These are phyloP conservation scores for Volucella inflata DNA, from an alignment of 2,888 invertebrate genomes.

Conservation along the genomic window DNA sequence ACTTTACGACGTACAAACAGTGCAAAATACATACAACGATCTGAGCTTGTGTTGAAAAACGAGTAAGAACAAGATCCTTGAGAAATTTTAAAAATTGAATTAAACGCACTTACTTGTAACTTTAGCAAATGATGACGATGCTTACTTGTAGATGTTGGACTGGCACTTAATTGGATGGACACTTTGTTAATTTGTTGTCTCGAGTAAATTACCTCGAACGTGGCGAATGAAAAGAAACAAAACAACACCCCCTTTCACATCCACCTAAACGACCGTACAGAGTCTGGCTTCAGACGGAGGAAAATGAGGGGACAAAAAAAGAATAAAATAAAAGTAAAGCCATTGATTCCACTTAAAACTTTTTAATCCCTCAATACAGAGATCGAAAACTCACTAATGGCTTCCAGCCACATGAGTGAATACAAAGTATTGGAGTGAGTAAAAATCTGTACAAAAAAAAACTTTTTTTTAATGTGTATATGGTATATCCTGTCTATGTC, in stretches of 20 bases:
- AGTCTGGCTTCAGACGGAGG: too few relatives aligned
- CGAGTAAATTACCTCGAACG: constrained; percentile 18
- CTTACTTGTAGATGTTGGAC: constrained; percentile 2
- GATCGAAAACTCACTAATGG: constrained; percentile 59
- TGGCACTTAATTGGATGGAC: constrained; percentile 55
- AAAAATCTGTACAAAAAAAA: constrained; percentile 14
- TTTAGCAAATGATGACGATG: constrained; percentile 43
- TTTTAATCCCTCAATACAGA: constrained; percentile 62
- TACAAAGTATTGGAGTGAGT: constrained; percentile 10
- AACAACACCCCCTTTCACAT: background rate
- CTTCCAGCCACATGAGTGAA: constrained; percentile 27
- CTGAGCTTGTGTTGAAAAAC: background rate
- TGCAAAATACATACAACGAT: constrained; percentile 12
- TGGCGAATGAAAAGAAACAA: background rate
- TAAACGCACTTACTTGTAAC: constrained; percentile 21
- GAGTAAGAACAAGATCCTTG: constrained; percentile 21
- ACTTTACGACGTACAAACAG: constrained; percentile 41
- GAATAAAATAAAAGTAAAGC: constrained; percentile 25
- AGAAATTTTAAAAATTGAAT: constrained; percentile 48
- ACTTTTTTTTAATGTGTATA: constrained; percentile 7
- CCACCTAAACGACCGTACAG: constrained; percentile 2
- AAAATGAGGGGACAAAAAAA: constrained; percentile 1
- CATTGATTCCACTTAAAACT: constrained; percentile 68
- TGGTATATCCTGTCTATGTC: background rate
- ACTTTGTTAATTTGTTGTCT: constrained; percentile 64